Base-by-base conservation (phyloP, 1,140 invertebrate genomes). In the Aphis craccivora region DNA sequence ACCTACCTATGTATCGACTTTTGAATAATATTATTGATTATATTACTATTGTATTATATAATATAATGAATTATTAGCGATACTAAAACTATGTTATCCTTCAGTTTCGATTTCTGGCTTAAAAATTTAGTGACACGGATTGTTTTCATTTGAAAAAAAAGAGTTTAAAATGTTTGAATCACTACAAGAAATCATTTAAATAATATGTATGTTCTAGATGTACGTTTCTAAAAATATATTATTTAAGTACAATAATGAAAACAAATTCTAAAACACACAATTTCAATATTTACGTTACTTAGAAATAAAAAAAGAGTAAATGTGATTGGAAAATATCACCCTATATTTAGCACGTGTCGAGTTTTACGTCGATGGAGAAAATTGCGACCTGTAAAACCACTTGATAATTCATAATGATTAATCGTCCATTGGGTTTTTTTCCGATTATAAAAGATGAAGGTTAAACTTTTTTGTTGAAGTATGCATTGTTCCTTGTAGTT, bases 321-420 rank as follows among this genome's bases (percentile, higher is more conserved):
- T n/a, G 1, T 35, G 60, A 4, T 76, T 18, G 14, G 3, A 76
- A 11, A 76, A 76, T 18, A n/a, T 35, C 30, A 76, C 60, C 60
- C 60, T 76, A n/a, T 76, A 18, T n/a, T 76, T 18, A 76, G n/a
- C 60, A 1, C 14, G 60, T 76, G n/a, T 35, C 60, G 30, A 76
- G 60, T 76, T 76, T n/a, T n/a, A 67, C 60, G 60, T 18, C 60
- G 60, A 76, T n/a, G 30, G 60, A 76, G 4, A 76, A 76, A 76
- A 76, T n/a, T n/a, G 60, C n/a, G 30, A 76, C 30, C 60, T n/a
- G 60, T 67, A 67, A 67, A 67, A 67, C 60, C 60, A 76, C 60
- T 76, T 76, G 60, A 76, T 76, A 76, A 35, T 76, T 76, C 60
- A 76, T 76, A 76, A 76, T 76, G 60, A 76, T 76, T 76, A 76